phyloP scores from a whole-genome alignment of 2,113 vertebrate species.

The Lonchura striata region DNA sequence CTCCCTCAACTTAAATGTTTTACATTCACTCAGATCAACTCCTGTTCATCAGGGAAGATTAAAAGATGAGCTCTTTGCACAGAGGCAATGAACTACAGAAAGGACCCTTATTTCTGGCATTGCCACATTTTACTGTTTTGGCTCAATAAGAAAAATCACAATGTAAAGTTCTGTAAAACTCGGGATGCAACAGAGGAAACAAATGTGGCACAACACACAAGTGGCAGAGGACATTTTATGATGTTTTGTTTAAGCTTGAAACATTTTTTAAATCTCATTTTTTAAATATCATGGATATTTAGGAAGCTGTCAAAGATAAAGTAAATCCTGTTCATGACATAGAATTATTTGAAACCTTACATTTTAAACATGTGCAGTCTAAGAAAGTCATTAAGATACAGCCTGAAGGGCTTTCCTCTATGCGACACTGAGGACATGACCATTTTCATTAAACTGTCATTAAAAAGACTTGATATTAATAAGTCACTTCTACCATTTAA shows the following conservation, averaged over 20 bases:
- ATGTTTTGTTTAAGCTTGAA: background rate
- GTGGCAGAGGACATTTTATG: background rate
- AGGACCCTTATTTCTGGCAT: background rate
- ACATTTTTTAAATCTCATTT: background rate
- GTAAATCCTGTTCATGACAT: background rate
- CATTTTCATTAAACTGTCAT: conserved; percentile 3
- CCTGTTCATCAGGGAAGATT: background rate
- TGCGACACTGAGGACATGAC: background rate
- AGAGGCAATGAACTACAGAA: background rate
- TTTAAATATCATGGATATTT: background rate
- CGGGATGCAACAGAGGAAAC: background rate
- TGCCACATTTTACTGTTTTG: background rate
- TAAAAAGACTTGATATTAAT: conserved; percentile 28
- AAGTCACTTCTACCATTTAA: background rate
- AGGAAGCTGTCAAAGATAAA: background rate
- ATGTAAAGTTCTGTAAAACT: background rate
- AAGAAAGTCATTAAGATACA: background rate
- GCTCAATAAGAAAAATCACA: background rate
- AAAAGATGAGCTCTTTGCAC: background rate
- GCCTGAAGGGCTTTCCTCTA: background rate
- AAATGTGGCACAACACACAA: background rate
- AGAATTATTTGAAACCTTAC: background rate
- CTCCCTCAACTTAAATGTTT: background rate
- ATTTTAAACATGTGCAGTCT: background rate
- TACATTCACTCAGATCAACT: background rate